phyloP scores from a whole-genome alignment of 2,797 vertebrate genomes.

The Notolabrus celidotus region DNA sequence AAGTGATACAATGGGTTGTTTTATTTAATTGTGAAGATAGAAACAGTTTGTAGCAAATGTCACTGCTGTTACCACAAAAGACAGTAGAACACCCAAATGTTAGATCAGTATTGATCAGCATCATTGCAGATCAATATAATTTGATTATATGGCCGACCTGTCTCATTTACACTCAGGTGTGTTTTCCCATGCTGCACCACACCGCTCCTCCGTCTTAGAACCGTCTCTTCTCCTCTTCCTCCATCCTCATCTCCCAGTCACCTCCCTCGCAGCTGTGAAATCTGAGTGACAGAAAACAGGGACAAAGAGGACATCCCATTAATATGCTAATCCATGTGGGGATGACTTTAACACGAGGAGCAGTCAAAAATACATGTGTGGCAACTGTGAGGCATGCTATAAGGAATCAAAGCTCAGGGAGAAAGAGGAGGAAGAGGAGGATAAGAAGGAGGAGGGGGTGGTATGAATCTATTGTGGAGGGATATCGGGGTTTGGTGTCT shows the following conservation, averaged over 20 bases:
- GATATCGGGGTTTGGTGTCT: neutral
- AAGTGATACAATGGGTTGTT: no score
- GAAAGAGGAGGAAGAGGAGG: neutral
- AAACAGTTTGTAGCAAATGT: no score
- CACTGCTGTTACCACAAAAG: no score
- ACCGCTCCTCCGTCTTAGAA: neutral
- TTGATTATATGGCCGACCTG: slow-evolving; percentile 21
- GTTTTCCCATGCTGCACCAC: neutral
- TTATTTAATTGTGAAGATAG: no score
- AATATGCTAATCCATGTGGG: slow-evolving; percentile 78
- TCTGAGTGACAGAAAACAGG: slow-evolving; percentile 68
- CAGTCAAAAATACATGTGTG: slow-evolving; percentile 59
- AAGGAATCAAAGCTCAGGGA: slow-evolving; percentile 46
- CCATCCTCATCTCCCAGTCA: slow-evolving; percentile 15
- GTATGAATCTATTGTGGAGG: neutral
- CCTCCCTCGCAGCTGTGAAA: slow-evolving; percentile 51
- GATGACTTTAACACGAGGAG: slow-evolving; percentile 58
- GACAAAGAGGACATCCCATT: slow-evolving; percentile 74
- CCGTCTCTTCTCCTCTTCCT: neutral
- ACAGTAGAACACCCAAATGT: neutral
- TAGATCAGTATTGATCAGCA: neutral
- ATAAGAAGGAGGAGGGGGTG: neutral
- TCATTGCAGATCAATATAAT: neutral
- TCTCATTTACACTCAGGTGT: neutral
- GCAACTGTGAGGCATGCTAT: slow-evolving; percentile 39